phyloP scores from a whole-genome alignment of 2,797 vertebrate genomes.

The Lacerta bilineata region DNA sequence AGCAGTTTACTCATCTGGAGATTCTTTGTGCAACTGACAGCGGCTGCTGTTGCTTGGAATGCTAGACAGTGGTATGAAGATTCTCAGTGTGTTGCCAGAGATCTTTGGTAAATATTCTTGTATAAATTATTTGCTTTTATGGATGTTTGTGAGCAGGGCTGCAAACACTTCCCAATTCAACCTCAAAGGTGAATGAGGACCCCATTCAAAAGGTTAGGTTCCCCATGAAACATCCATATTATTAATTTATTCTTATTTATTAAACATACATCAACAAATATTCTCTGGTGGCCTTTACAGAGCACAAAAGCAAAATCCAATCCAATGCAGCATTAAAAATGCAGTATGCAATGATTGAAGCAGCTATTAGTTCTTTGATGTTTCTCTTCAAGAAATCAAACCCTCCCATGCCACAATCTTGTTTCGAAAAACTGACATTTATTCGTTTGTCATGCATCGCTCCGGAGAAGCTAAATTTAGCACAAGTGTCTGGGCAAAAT shows the following conservation, averaged over 20 bases:
- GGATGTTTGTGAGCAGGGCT: too few relatives aligned
- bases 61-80: too few relatives aligned
- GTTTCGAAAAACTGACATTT: slow-evolving; percentile 69
- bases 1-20: background rate
- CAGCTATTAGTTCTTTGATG: background rate
- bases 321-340: background rate
- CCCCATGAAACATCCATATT: too few relatives aligned
- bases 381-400: slow-evolving; percentile 32
- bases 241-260: too few relatives aligned
- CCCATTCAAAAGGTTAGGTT: too few relatives aligned
- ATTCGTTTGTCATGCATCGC: slow-evolving; percentile 61
- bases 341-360: background rate
- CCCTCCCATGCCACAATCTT: slow-evolving; percentile 47
- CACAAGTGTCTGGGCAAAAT: slow-evolving; percentile 74
- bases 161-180: too few relatives aligned
- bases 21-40: background rate
- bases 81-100: too few relatives aligned
- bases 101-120: too few relatives aligned
- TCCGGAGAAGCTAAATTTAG: slow-evolving; percentile 70
- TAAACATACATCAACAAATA: too few relatives aligned
- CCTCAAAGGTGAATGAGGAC: too few relatives aligned
- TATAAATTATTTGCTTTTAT: too few relatives aligned
- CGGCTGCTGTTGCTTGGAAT: too few relatives aligned
- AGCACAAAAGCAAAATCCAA: background rate
- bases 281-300: background rate